phyloP scores from a whole-genome alignment of 2,888 invertebrate species.

The Molanna angustata region DNA sequence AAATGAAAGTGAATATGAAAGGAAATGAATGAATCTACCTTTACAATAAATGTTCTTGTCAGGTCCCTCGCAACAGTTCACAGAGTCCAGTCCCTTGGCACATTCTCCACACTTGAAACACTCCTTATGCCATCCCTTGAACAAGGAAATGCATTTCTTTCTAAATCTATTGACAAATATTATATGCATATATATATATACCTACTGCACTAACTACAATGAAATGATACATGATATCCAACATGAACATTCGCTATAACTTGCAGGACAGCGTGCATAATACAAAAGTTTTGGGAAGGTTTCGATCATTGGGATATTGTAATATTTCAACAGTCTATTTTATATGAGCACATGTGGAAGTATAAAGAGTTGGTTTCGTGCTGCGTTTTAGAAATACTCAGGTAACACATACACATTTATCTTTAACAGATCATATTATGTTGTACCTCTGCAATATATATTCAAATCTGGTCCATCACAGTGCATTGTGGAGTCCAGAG shows the following conservation, averaged over 20 bases:
- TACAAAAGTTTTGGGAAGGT: no score
- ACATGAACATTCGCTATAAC: no score
- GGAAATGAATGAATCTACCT: conserved; percentile 63
- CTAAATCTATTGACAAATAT: no score
- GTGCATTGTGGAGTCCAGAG: conserved; percentile 83
- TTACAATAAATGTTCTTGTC: conserved; percentile 97
- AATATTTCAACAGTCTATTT: no score
- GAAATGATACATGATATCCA: no score
- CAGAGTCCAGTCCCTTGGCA: conserved; percentile 83
- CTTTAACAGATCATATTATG: conserved; percentile 32
- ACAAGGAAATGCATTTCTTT: conserved; percentile 41
- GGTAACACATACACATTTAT: conserved; percentile 18
- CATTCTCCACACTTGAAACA: conserved; percentile 92
- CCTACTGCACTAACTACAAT: no score
- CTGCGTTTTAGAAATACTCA: conserved; percentile 7
- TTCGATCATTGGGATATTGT: no score
- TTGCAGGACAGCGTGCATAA: no score
- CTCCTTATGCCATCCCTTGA: conserved; percentile 86
- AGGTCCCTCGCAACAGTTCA: conserved; percentile 90
- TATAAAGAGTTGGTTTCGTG: conserved; percentile 15
- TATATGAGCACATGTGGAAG: conserved; percentile 24
- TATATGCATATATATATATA: no score
- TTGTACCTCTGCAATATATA: conserved; percentile 86
- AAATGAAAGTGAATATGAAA: no score
- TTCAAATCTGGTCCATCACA: conserved; percentile 91